phyloP scores from a whole-genome alignment of 2,888 invertebrate genomes.

The Hylaea fasciaria region DNA sequence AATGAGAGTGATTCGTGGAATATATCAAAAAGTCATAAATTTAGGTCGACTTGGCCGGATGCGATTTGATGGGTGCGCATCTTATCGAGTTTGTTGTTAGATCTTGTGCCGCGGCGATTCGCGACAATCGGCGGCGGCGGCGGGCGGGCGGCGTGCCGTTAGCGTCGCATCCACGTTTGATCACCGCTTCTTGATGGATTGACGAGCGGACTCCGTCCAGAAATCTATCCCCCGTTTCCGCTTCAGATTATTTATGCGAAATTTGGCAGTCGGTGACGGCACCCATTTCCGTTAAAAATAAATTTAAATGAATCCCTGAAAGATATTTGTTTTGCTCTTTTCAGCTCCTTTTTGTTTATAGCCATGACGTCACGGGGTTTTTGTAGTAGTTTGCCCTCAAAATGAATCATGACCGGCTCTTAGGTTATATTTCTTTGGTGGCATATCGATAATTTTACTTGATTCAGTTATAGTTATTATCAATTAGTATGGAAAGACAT shows the following conservation, averaged over 20 bases:
- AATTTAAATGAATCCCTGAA: slow-evolving; percentile 45
- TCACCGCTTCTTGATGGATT: slow-evolving; percentile 69
- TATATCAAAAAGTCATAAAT: slow-evolving; percentile 5
- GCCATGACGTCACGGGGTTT: too few species aligned
- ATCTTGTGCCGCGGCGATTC: slow-evolving; percentile 49
- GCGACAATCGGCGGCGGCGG: slow-evolving; percentile 72
- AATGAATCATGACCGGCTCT: too few species aligned
- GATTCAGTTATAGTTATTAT: too few species aligned
- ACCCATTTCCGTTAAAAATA: slow-evolving; percentile 60
- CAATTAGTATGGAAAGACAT: too few species aligned
- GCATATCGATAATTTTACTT: too few species aligned
- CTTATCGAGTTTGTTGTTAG: slow-evolving; percentile 51
- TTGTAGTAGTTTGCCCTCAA: too few species aligned
- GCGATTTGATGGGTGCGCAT: slow-evolving; percentile 16
- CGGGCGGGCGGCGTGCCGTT: slow-evolving; percentile 47
- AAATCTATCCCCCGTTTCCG: slow-evolving; percentile 69
- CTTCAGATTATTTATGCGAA: slow-evolving; percentile 60
- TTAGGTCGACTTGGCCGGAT: slow-evolving; percentile 19
- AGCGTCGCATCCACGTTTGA: slow-evolving; percentile 69
- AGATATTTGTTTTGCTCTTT: neutral
- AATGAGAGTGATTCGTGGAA: slow-evolving; percentile 1
- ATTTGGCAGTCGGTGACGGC: slow-evolving; percentile 63
- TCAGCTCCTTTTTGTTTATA: neutral
- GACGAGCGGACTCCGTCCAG: slow-evolving; percentile 61
- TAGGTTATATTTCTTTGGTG: too few species aligned